These are phyloP conservation scores for Chouioia cunea DNA, from an alignment of 2,888 invertebrate genomes.

Conservation along the genomic window DNA sequence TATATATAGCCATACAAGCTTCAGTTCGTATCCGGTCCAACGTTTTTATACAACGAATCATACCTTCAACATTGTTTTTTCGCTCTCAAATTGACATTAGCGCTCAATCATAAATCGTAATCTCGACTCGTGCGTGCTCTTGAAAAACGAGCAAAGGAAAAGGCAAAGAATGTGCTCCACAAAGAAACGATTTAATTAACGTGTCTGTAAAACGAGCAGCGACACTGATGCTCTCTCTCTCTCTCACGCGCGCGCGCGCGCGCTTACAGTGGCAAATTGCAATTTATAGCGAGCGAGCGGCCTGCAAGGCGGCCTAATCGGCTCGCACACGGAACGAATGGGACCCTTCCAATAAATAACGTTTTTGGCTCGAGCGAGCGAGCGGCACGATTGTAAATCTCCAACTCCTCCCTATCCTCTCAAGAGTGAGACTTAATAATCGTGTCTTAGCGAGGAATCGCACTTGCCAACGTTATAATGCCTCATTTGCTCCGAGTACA, in stretches of 20 bases:
- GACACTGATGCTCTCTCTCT: conserved; percentile 47
- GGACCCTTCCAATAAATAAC: conserved; percentile 54
- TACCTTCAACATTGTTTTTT: no score
- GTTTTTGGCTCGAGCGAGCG: conserved; percentile 49
- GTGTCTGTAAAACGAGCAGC: conserved; percentile 47
- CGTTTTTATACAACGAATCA: no score
- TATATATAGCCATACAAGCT: no score
- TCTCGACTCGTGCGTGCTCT: no score
- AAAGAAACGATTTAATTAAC: conserved; percentile 48
- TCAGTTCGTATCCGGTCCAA: no score
- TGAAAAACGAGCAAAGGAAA: background rate
- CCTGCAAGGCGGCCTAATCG: conserved; percentile 17
- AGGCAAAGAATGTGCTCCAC: background rate
- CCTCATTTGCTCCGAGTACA: conserved; percentile 4
- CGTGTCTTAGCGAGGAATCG: conserved; percentile 24
- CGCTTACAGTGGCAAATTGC: conserved; percentile 48
- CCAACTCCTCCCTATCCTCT: conserved; percentile 40
- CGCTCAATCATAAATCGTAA: no score
- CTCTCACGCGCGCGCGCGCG: no score
- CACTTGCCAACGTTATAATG: conserved; percentile 15
- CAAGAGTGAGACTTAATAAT: conserved; percentile 44
- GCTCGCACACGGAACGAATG: conserved; percentile 59
- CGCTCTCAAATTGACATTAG: no score
- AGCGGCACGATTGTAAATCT: conserved; percentile 45
- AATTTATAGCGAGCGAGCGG: conserved; percentile 47